Evolutionary conservation across 2,113 vertebrate species (phyloP), one percentile per base, ranked within the genome.

Genomic region (Carassius gibelio): DNA sequence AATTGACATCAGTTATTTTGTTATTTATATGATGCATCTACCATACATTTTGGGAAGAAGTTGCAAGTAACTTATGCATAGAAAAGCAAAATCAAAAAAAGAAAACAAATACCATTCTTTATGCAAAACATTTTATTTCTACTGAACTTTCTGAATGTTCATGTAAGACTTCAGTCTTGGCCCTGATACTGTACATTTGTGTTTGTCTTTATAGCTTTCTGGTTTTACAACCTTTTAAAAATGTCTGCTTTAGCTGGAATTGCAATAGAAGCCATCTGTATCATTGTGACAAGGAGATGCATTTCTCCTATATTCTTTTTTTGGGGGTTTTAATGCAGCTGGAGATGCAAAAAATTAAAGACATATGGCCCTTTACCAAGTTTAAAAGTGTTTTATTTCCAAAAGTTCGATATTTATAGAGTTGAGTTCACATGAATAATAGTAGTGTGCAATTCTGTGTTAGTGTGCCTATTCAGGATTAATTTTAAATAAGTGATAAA

Each of bases 331-430:
- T 48, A 80, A 64, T 78, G 76, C 55, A 38, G 30, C 55, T 48
- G 42, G 42, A 74, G 71, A 74, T 75, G 42, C n/a, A 75, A 78
- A 61, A 75, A 21, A 77, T 38, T 48, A 50, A 75, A 75, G n/a
- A 75, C 38, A 42, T 42, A 23, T 48, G 38, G 14, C 13, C n/a
- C 59, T 64, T 45, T 48, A 80, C 38, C 19, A 8, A 48, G 69
- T 9, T 72, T 72, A 72, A 61, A 19, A 23, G 17, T 79, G 30
- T 38, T 76, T 50, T 52, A 52, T 30, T 55, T 59, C 17, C 4
- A 57, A 11, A 21, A 57, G 17, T 23, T 62, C 5, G 48, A 14
- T 13, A 23, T 48, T 72, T 48, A 48, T 48, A 48, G n/a, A 23
- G 7, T 13, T 64, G 23, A 26, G 61, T 13, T 26, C 10, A 64